Evolutionary conservation across 2,888 invertebrate genomes (phyloP), one percentile per base, ranked within the genome.

Genomic region (Eucera pruinosa): DNA sequence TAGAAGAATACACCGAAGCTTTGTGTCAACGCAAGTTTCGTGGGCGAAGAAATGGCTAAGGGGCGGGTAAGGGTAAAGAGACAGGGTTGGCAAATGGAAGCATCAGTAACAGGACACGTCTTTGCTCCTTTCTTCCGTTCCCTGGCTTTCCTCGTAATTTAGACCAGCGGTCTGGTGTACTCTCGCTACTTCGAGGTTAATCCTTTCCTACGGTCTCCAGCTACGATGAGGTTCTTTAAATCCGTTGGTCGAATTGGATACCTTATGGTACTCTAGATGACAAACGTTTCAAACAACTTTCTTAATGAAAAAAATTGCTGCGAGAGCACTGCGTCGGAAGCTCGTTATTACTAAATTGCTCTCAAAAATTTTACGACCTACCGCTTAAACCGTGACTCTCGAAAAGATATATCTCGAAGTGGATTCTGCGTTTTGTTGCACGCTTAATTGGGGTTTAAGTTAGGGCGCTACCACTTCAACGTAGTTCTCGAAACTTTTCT

Each of bases 1-100:
- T 15, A 25, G 5, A n/a, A n/a, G 23, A 13, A 18, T 15, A 20
- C 48, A 33, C 3, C 13, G 36, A 50, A 48, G 4, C 30, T 11
- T 27, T 15, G 48, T 61, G 76, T 75, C 76, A 50, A 30, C 50
- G 57, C 58, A 23, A 45, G 9, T 52, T 27, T 36, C 65, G 52
- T 30, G 57, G 20, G 45, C 39, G 50, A 27, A 15, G 71, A 25
- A 72, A 70, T 20, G 55, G 55, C 43, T 76, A 76, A 61, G 60
- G 77, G 66, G 54, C 55, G 77, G 75, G 61, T 76, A 60, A 67
- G 76, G 48, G 62, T 36, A 61, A 76, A 57, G 39, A 77, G 77
- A 62, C 62, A 62, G 61, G 57, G 50, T 61, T 55, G 57, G 76
- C 30, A 68, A 76, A 76, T 76, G 76, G 77, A 57, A 36, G 76